Evolutionary conservation across 2,797 vertebrate species (phyloP).

Genomic region (Distichodus sexfasciatus): DNA sequence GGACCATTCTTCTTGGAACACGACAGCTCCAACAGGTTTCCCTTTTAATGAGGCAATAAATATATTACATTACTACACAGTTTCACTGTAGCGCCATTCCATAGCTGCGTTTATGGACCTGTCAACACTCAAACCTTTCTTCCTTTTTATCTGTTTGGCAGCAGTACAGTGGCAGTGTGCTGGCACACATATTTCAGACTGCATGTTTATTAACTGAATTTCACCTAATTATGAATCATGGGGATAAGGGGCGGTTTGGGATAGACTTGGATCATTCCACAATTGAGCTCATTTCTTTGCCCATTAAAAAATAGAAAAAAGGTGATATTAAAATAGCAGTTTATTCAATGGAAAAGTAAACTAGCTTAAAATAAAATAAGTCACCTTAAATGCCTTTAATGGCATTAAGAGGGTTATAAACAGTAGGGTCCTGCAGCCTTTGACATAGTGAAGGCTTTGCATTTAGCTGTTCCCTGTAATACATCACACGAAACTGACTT

Average conservation of each 20-base stretch:
- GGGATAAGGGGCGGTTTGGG: conserved; percentile 3
- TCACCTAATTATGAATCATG: conserved; percentile 63
- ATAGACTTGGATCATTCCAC: conserved; percentile 47
- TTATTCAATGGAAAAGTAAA: conserved; percentile 66
- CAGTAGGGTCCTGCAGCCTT: conserved; percentile 53
- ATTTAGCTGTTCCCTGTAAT: conserved; percentile 61
- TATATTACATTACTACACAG: conserved; percentile 80
- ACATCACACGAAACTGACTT: conserved; percentile 67
- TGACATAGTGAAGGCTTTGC: conserved; percentile 55
- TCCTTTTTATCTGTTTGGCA: conserved; percentile 52
- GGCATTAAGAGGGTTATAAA: conserved; percentile 68
- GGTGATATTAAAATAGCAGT: conserved; percentile 54
- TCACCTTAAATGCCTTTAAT: conserved; percentile 66
- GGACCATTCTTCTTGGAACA: conserved; percentile 54
- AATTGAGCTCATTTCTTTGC: conserved; percentile 51
- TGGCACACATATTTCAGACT: conserved; percentile 69
- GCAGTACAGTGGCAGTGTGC: conserved; percentile 42
- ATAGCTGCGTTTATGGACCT: conserved; percentile 85
- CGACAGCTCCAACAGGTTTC: conserved; percentile 73
- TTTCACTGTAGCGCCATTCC: conserved; percentile 74
- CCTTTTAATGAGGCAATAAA: conserved; percentile 79
- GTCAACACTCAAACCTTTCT: conserved; percentile 78
- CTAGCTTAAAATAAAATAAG: conserved; percentile 61
- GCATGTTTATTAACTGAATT: conserved; percentile 80
- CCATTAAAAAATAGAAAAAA: conserved; percentile 53